Evolutionary conservation across 92 coral and sea anemone species (phyloP).

Genomic region (Heliopora coerulea): DNA sequence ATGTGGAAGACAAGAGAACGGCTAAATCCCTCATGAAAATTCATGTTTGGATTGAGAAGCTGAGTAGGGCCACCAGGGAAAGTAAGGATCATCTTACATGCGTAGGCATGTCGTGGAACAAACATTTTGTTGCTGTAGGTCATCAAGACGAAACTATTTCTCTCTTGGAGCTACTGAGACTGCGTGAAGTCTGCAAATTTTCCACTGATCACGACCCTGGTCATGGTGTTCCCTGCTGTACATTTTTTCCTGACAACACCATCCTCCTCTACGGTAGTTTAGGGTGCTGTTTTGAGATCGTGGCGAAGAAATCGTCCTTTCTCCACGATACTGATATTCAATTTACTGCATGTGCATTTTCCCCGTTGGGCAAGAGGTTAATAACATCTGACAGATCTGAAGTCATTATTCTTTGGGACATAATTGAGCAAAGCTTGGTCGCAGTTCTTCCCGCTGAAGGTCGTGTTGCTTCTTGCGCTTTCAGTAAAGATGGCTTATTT

Average conservation of each 20-base stretch:
- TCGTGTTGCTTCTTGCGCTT: background rate
- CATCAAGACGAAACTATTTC: background rate
- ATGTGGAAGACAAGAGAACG: background rate
- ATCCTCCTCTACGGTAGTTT: no score
- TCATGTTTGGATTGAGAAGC: background rate
- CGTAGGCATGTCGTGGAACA: background rate
- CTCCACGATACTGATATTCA: no score
- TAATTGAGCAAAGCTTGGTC: background rate
- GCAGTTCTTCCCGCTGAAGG: background rate
- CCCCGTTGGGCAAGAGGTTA: background rate
- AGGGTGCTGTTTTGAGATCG: no score
- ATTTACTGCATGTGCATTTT: background rate
- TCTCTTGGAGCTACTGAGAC: background rate
- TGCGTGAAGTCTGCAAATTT: background rate
- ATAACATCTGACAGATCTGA: background rate
- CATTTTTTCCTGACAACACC: no score
- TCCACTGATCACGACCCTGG: no score
- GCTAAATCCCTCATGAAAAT: background rate
- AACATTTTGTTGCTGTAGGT: conserved; percentile 5
- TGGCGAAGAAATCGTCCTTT: no score
- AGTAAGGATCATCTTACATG: no score
- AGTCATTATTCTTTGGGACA: background rate
- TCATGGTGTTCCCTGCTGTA: no score
- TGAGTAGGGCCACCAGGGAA: background rate
- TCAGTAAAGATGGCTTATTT: conserved; percentile 9